Base-by-base conservation (phyloP, 2,888 invertebrate species). In the Platycheirus albimanus region DNA sequence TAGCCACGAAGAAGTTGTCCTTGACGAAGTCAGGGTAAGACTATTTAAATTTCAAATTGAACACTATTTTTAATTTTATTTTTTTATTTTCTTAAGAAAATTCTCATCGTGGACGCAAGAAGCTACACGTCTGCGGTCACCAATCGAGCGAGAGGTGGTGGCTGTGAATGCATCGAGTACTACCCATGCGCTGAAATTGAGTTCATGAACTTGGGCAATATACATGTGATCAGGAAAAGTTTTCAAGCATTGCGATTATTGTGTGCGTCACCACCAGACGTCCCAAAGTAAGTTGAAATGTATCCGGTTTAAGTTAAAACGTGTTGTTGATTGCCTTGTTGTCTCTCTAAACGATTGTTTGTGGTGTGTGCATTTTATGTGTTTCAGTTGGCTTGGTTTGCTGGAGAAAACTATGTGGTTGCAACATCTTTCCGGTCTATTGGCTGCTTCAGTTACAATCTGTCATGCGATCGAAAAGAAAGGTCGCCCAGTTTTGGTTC, bases 191-290 rank as follows among this genome's bases (percentile, higher is more conserved):
- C 98, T 86, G 98, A 99, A 91, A 97, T 99, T 72, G 96, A 97
- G 91, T 99, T 98, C 91, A 98, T 99, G 98, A 96, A 96, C 90
- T 92, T 99, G 89, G 97, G 98, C 67, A 99, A 99, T 92, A 99
- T 99, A 87, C 99, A 99, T 91, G 95, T 96, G 87, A 97, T 99
- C 89, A 93, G 99, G 52, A 95, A 96, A 88, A 97, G 98, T 91
- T 99, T 98, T 92, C 95, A 96, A 85, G 95, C 96, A 84, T 92
- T 99, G 85, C 92, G 99, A 66, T 94, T 94, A 74, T 91, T 96
- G 2, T 95, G 95, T 86, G 94, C 94, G n/a, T 94, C 95, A 67
- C 93, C 96, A 11, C 93, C 94, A 30, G 96, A 97, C 89, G 95
- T 95, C 89, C 92, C 94, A 85, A 96, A 95, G 96, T 96, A 89